phyloP scores from a whole-genome alignment of 1,140 invertebrate species.

The Drosophila asahinai region DNA sequence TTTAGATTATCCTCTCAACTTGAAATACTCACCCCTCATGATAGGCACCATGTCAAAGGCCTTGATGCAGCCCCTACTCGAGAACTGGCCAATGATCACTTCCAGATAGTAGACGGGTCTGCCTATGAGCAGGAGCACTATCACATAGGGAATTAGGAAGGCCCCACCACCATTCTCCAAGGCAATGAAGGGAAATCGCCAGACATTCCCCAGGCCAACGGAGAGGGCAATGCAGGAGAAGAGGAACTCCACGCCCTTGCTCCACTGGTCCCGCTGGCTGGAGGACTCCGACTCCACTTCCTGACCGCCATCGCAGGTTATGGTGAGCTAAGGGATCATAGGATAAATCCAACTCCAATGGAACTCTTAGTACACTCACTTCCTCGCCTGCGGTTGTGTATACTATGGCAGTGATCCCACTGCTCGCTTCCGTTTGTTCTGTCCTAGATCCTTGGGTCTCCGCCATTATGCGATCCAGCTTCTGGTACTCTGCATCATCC shows the following conservation, averaged over 20 bases:
- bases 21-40: conserved; percentile 86
- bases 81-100: conserved; percentile 90
- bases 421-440: background rate
- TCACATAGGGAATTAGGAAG: conserved; percentile 91
- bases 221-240: conserved; percentile 94
- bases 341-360: background rate
- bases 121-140: conserved; percentile 91
- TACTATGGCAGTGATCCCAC: conserved; percentile 22
- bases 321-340: conserved; percentile 2
- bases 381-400: conserved; percentile 47
- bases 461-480: conserved; percentile 31
- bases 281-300: conserved; percentile 12
- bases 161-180: conserved; percentile 92
- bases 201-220: conserved; percentile 94
- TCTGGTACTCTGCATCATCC: conserved; percentile 62
- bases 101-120: conserved; percentile 94
- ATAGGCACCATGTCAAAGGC: conserved; percentile 86
- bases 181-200: conserved; percentile 92
- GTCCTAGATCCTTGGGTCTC: background rate
- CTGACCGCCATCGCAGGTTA: conserved; percentile 14
- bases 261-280: conserved; percentile 86
- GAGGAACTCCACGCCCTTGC: conserved; percentile 91
- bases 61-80: conserved; percentile 88
- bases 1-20: background rate
- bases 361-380: background rate